phyloP scores from a whole-genome alignment of 2,113 vertebrate species.

The Alosa alosa region DNA sequence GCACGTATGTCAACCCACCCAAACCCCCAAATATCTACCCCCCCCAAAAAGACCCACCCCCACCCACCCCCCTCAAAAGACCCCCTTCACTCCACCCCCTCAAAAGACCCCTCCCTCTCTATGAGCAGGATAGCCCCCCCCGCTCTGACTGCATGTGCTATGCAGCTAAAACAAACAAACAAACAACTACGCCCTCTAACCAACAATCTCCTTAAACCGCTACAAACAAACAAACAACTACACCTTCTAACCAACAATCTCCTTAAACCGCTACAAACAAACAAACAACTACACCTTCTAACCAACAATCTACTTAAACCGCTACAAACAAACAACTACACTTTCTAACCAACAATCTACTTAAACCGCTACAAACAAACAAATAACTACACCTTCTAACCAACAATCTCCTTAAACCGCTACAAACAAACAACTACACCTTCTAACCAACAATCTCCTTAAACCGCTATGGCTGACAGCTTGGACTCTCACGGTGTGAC shows the following conservation, averaged over 20 bases:
- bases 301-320: not conserved
- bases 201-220: not conserved
- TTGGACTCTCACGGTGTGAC: too few species aligned
- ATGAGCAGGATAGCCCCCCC: slow-evolving; percentile 27
- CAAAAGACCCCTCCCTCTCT: not conserved
- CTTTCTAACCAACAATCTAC: too few species aligned
- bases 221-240: not conserved
- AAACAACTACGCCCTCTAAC: not conserved
- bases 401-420: too few species aligned
- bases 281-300: not conserved
- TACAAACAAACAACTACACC: too few species aligned
- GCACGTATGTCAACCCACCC: slow-evolving; percentile 85
- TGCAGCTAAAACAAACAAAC: slow-evolving; percentile 17
- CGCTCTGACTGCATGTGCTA: slow-evolving; percentile 20
- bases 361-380: too few species aligned
- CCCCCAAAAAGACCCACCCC: too few species aligned
- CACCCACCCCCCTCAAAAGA: not conserved
- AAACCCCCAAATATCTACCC: not conserved
- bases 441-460: too few species aligned
- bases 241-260: not conserved
- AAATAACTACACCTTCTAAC: too few species aligned
- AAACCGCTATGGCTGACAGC: too few species aligned
- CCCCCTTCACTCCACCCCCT: slow-evolving; percentile 13
- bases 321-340: too few species aligned
- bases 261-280: not conserved